These are phyloP conservation scores for Dryococelus australis DNA, from an alignment of 2,888 invertebrate genomes.

Conservation along the genomic window DNA sequence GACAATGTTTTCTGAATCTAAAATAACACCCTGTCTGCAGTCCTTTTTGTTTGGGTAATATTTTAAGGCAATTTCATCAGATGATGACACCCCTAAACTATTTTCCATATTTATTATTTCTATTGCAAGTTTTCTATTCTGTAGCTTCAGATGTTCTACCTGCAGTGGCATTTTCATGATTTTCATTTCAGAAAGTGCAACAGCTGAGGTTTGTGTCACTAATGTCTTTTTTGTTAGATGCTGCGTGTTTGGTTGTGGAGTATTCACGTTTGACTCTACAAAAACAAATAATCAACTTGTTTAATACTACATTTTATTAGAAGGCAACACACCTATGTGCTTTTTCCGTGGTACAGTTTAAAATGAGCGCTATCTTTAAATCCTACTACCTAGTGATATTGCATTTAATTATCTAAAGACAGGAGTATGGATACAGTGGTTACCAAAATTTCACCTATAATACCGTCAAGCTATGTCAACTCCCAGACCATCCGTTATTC, in stretches of 20 bases:
- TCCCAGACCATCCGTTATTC: neutral
- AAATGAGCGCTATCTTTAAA: neutral
- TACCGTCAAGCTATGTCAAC: neutral
- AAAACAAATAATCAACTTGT: neutral
- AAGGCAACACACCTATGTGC: neutral
- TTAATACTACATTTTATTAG: neutral
- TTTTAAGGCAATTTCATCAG: neutral
- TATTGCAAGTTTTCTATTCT: neutral
- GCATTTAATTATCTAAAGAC: neutral
- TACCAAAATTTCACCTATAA: neutral
- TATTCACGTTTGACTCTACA: neutral
- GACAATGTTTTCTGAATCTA: neutral
- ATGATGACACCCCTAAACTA: slow-evolving; percentile 7
- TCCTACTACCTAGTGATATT: neutral
- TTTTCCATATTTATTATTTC: too few relatives aligned
- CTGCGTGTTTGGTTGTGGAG: neutral
- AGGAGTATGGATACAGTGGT: neutral
- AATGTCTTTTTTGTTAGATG: neutral
- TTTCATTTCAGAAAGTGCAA: neutral
- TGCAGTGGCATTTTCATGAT: slow-evolving; percentile 17
- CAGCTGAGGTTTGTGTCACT: neutral
- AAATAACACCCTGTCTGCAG: neutral
- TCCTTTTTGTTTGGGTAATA: neutral
- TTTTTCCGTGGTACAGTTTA: neutral
- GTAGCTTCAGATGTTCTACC: neutral